These are phyloP conservation scores for Catocala sponsa DNA, from an alignment of 2,888 invertebrate species.

Conservation along the genomic window DNA sequence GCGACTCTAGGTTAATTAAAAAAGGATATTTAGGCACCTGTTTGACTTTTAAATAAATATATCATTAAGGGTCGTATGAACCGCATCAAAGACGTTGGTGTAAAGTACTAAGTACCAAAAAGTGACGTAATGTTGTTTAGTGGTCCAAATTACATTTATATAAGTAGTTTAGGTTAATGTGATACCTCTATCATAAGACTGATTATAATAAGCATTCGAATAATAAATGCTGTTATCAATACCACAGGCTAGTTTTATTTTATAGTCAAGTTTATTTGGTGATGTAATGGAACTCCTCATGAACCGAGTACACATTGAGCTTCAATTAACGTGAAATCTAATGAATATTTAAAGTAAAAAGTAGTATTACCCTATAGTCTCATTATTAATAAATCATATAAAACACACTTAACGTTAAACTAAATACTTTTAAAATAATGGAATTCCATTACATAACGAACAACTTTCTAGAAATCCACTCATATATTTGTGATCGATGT, in stretches of 20 bases:
- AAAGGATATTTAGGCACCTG: conserved; percentile 10
- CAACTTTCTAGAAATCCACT: conserved; percentile 1
- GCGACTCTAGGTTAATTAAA: conserved; percentile 2
- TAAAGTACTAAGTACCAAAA: conserved; percentile 14
- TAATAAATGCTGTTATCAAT: conserved; percentile 3
- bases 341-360: too few relatives aligned
- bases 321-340: too few relatives aligned
- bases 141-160: conserved; percentile 10
- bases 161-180: conserved; percentile 9
- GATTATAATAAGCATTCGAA: conserved; percentile 1
- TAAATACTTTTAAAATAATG: background rate
- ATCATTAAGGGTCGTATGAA: too few relatives aligned
- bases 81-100: conserved; percentile 4
- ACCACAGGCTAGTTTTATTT: conserved; percentile 10
- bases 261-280: conserved; percentile 9
- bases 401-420: background rate
- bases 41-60: background rate
- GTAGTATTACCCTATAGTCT: too few relatives aligned
- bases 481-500: too few relatives aligned
- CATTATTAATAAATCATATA: background rate
- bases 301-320: too few relatives aligned
- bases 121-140: conserved; percentile 12
- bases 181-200: background rate
- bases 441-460: background rate
- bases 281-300: conserved; percentile 1